Evolutionary conservation across 2,797 vertebrate genomes (phyloP).

Genomic region (Pangasius larnaudii): DNA sequence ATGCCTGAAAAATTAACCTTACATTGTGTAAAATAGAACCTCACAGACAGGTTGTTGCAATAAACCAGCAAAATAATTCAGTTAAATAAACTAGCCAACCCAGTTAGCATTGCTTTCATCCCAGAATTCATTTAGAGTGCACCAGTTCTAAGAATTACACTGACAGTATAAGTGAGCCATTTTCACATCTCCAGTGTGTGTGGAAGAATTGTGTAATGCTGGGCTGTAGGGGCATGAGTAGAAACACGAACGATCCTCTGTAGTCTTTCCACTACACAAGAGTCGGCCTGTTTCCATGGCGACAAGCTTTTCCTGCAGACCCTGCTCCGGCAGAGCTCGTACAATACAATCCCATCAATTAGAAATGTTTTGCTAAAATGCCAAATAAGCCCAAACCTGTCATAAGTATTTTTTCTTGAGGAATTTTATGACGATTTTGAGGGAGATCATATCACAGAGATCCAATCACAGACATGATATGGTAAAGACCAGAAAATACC

Average conservation of each 20-base stretch:
- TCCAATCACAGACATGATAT: background rate
- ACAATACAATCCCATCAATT: slow-evolving; percentile 46
- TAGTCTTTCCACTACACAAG: slow-evolving; percentile 52
- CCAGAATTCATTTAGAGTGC: background rate
- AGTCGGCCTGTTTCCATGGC: slow-evolving; percentile 77
- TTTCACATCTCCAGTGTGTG: slow-evolving; percentile 36
- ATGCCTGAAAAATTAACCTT: background rate
- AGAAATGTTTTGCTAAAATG: slow-evolving; percentile 50
- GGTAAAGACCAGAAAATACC: background rate
- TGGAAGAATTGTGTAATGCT: slow-evolving; percentile 21
- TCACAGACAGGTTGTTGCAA: background rate
- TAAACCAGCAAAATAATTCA: background rate
- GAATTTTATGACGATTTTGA: too few species aligned
- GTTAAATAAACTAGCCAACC: too few species aligned
- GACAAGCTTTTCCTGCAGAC: slow-evolving; percentile 70
- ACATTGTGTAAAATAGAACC: background rate
- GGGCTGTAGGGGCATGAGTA: slow-evolving; percentile 33
- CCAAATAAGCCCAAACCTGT: slow-evolving; percentile 27
- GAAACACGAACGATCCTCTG: slow-evolving; percentile 45
- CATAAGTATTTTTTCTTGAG: background rate
- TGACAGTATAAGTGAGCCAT: background rate
- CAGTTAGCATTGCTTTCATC: too few species aligned
- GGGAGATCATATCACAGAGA: background rate
- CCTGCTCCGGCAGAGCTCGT: slow-evolving; percentile 47
- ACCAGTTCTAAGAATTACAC: background rate